These are phyloP conservation scores for Ictalurus furcatus DNA, from an alignment of 2,113 vertebrate species.

Conservation along the genomic window DNA sequence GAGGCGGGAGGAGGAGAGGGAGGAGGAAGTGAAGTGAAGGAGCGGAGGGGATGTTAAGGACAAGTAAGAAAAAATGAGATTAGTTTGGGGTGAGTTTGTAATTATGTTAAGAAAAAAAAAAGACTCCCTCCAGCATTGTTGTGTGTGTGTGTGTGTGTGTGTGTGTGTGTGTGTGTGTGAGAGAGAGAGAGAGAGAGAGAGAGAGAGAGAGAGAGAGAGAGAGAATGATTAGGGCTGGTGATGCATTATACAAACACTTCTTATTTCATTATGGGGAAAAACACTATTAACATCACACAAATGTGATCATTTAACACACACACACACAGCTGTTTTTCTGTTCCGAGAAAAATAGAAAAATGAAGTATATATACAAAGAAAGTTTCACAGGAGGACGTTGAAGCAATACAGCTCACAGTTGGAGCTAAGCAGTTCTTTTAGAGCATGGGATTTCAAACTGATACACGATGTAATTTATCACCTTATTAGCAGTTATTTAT, in stretches of 20 bases:
- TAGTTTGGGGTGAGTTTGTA: conserved; percentile 47
- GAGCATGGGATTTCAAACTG: conserved; percentile 29
- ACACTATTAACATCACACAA: conserved; percentile 24
- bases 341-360: not conserved
- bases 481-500: conserved; percentile 38
- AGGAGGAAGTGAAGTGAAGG: conserved; percentile 13
- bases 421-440: conserved; percentile 1
- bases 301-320: conserved; percentile 21
- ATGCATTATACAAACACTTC: conserved; percentile 9
- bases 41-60: conserved; percentile 20
- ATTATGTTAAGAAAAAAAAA: conserved; percentile 51
- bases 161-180: too few species aligned
- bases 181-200: not conserved
- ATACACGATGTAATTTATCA: conserved; percentile 15
- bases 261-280: conserved; percentile 41
- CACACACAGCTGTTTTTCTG: conserved; percentile 5
- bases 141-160: too few species aligned
- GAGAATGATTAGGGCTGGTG: conserved; percentile 14
- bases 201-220: conserved; percentile 9
- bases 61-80: conserved; percentile 24
- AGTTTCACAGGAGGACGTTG: conserved; percentile 14
- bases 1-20: conserved; percentile 22
- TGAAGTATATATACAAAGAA: conserved; percentile 9
- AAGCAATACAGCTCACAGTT: conserved; percentile 24
- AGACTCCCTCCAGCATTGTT: conserved; percentile 59